phyloP scores from a whole-genome alignment of 2,113 vertebrate genomes.

The Crotalus helleri region DNA sequence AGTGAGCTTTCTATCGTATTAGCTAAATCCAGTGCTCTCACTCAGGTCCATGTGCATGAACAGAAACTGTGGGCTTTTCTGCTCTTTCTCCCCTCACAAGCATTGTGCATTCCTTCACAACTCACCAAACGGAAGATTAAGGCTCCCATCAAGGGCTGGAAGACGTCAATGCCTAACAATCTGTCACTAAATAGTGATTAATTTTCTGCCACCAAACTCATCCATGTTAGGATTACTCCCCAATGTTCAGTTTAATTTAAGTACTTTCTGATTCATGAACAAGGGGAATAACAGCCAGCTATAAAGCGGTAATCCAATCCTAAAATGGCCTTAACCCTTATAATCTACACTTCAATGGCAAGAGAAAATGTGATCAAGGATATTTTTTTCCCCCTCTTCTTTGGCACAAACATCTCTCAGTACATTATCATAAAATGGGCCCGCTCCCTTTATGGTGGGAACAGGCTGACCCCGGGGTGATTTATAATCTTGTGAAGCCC shows the following conservation, averaged over 20 bases:
- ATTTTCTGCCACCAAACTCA: slow-evolving; percentile 72
- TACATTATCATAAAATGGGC: slow-evolving; percentile 83
- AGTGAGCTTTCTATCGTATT: slow-evolving; percentile 7
- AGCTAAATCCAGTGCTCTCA: background rate
- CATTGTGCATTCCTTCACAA: slow-evolving; percentile 19
- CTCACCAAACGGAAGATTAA: slow-evolving; percentile 44
- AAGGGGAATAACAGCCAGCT: slow-evolving; percentile 77
- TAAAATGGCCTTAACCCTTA: slow-evolving; percentile 79
- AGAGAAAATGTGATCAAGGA: slow-evolving; percentile 85
- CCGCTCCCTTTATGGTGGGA: slow-evolving; percentile 85
- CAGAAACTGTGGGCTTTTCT: background rate
- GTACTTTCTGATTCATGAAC: slow-evolving; percentile 83
- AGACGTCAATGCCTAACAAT: slow-evolving; percentile 67
- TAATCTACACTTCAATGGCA: slow-evolving; percentile 82
- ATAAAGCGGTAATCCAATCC: slow-evolving; percentile 82
- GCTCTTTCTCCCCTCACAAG: background rate
- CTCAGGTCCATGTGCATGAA: slow-evolving; percentile 23
- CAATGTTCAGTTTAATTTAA: slow-evolving; percentile 83
- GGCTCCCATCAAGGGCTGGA: slow-evolving; percentile 62
- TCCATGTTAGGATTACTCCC: slow-evolving; percentile 75
- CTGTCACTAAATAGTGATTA: slow-evolving; percentile 78
- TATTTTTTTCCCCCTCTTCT: slow-evolving; percentile 74
- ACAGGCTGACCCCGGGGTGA: slow-evolving; percentile 86
- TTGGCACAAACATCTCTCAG: slow-evolving; percentile 83
- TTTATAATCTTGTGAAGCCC: slow-evolving; percentile 93